Conservation (phyloP, 2,888 invertebrate species). For the Pseudolycoriella hygida region DNA sequence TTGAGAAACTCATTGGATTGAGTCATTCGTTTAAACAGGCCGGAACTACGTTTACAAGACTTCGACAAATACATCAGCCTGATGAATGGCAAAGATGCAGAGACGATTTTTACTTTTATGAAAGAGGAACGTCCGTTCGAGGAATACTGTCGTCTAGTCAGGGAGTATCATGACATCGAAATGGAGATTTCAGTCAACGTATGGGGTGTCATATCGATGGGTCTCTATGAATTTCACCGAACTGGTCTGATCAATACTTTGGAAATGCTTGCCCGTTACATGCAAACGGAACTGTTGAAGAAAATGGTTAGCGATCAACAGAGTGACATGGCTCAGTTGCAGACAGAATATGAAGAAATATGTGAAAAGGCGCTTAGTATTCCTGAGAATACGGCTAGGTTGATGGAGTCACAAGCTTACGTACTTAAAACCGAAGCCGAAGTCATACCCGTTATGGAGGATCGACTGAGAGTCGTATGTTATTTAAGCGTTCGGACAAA, state of each 20-base stretch:
- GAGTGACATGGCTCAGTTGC: slow-evolving; percentile 58
- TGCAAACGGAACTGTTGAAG: slow-evolving; percentile 50
- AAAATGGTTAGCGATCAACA: slow-evolving; percentile 71
- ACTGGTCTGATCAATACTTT: slow-evolving; percentile 56
- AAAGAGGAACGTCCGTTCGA: slow-evolving; percentile 44
- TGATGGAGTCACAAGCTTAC: slow-evolving; percentile 69
- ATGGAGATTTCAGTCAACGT: slow-evolving; percentile 38
- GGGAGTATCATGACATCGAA: slow-evolving; percentile 42
- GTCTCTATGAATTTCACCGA: slow-evolving; percentile 73
- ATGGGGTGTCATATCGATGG: slow-evolving; percentile 48
- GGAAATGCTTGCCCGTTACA: slow-evolving; percentile 43
- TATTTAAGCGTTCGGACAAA: background rate
- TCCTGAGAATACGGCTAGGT: slow-evolving; percentile 67
- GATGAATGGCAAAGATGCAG: slow-evolving; percentile 44
- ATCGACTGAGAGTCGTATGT: slow-evolving; percentile 41
- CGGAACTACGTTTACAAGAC: slow-evolving; percentile 36
- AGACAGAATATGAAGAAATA: slow-evolving; percentile 67
- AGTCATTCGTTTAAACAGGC: background rate
- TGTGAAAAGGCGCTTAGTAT: slow-evolving; percentile 58
- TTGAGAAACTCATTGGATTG: too few relatives aligned
- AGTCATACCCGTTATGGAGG: slow-evolving; percentile 54
- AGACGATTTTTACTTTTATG: slow-evolving; percentile 48
- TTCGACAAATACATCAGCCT: slow-evolving; percentile 65
- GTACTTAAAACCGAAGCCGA: slow-evolving; percentile 55
- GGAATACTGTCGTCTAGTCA: slow-evolving; percentile 39